These are phyloP conservation scores for Coluber constrictor DNA, from an alignment of 2,797 vertebrate species.

Conservation along the genomic window DNA sequence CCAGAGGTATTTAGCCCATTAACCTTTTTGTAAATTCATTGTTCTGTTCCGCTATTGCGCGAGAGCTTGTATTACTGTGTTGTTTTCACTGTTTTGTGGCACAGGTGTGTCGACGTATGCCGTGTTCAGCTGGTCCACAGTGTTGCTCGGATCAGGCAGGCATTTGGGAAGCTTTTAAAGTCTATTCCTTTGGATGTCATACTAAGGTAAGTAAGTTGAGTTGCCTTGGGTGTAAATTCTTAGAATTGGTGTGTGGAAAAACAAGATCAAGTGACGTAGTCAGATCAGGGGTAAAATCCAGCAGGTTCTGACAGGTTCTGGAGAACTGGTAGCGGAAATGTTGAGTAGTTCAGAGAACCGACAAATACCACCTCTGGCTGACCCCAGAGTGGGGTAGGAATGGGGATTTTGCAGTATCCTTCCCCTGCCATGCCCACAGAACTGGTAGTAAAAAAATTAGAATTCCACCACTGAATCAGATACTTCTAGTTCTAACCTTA, in stretches of 20 bases:
- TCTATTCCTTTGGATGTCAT: slow-evolving; percentile 88
- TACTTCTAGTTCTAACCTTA: not conserved
- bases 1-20: slow-evolving; percentile 79
- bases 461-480: too few relatives aligned
- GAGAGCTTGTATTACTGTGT: not conserved
- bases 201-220: slow-evolving; percentile 77
- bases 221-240: not conserved
- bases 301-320: too few relatives aligned
- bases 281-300: too few relatives aligned
- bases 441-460: too few relatives aligned
- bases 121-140: slow-evolving; percentile 92
- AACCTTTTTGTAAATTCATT: not conserved
- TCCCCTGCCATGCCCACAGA: too few relatives aligned
- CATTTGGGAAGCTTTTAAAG: slow-evolving; percentile 90
- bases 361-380: too few relatives aligned
- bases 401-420: too few relatives aligned
- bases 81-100: slow-evolving; percentile 7
- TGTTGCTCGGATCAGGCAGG: slow-evolving; percentile 86
- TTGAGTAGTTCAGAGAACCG: too few relatives aligned
- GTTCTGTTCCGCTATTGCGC: not conserved
- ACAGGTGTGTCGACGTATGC: slow-evolving; percentile 93
- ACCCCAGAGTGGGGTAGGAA: too few relatives aligned
- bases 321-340: too few relatives aligned
- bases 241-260: not conserved
- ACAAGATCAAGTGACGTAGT: not conserved